Conservation (phyloP, 2,888 invertebrate genomes). For the Caenorhabditis auriculariae region DNA sequence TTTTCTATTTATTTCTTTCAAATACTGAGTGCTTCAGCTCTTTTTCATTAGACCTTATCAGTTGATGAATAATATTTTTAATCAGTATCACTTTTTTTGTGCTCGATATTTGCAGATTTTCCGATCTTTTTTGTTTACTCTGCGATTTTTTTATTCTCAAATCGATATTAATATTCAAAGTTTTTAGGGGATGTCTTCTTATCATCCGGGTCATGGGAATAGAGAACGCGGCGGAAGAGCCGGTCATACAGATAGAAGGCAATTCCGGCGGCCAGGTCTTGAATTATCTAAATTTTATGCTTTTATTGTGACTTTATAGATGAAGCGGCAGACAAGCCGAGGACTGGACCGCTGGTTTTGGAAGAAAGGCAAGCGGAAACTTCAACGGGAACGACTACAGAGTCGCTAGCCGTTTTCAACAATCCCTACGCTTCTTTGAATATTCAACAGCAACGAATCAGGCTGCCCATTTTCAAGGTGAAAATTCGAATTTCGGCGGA, state of each 20-base stretch:
- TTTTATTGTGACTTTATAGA: slow-evolving; percentile 3
- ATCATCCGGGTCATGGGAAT: slow-evolving; percentile 33
- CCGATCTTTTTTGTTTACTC: too few relatives aligned
- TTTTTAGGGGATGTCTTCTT: slow-evolving; percentile 1
- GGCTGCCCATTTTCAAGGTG: slow-evolving; percentile 80
- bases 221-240: slow-evolving; percentile 6
- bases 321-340: slow-evolving; percentile 27
- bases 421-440: slow-evolving; percentile 83
- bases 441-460: slow-evolving; percentile 80
- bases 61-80: too few relatives aligned
- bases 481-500: slow-evolving; percentile 1
- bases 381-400: slow-evolving; percentile 7
- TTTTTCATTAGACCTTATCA: too few relatives aligned
- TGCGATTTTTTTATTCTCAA: too few relatives aligned
- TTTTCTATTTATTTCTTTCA: too few relatives aligned
- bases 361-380: slow-evolving; percentile 35
- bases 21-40: too few relatives aligned
- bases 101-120: too few relatives aligned
- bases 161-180: too few relatives aligned
- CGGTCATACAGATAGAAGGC: too few relatives aligned
- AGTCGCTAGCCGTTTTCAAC: slow-evolving; percentile 63
- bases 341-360: slow-evolving; percentile 43
- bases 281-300: too few relatives aligned
- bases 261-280: too few relatives aligned
- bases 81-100: too few relatives aligned